A percentile compares a stretch with the other conserved stretches of the same genome.
Evolutionary conservation across 2,113 vertebrate species (phyloP).

Genomic region (Festucalex cinctus): DNA sequence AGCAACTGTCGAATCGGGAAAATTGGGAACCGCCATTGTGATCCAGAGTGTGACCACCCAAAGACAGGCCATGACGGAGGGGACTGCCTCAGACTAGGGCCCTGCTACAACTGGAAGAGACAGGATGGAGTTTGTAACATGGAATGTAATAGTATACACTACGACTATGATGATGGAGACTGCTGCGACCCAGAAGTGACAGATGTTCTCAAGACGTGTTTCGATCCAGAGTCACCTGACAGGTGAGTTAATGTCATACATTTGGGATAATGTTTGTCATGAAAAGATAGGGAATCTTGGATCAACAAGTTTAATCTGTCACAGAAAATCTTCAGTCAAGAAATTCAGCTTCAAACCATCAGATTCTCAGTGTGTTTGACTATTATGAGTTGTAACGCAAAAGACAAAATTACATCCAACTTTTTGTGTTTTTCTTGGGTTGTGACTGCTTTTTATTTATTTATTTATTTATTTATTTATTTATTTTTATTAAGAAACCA

Average conservation of each 20-base stretch:
- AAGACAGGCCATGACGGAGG: constrained; percentile 90
- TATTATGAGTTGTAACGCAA: too few relatives aligned
- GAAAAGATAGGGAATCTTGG: too few relatives aligned
- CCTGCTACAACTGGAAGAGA: constrained; percentile 89
- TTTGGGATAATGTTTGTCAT: too few relatives aligned
- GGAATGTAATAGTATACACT: constrained; percentile 91
- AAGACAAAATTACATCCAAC: too few relatives aligned
- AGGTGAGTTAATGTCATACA: constrained; percentile 75
- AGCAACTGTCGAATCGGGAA: constrained; percentile 90
- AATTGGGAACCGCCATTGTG: constrained; percentile 91
- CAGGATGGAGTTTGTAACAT: constrained; percentile 84
- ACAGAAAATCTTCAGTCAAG: too few relatives aligned
- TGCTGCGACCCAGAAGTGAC: constrained; percentile 84
- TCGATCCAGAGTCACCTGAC: constrained; percentile 87
- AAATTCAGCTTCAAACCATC: too few relatives aligned
- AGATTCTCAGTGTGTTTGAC: too few relatives aligned
- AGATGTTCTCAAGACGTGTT: constrained; percentile 85
- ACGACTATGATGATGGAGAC: constrained; percentile 93
- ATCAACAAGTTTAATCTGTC: too few relatives aligned
- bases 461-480: too few relatives aligned
- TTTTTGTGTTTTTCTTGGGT: too few relatives aligned
- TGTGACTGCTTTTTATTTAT: too few relatives aligned
- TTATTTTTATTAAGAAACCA: too few relatives aligned
- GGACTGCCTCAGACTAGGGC: constrained; percentile 81
- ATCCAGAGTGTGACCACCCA: constrained; percentile 89